phyloP scores from a whole-genome alignment of 2,113 vertebrate genomes.

The Alces alces region DNA sequence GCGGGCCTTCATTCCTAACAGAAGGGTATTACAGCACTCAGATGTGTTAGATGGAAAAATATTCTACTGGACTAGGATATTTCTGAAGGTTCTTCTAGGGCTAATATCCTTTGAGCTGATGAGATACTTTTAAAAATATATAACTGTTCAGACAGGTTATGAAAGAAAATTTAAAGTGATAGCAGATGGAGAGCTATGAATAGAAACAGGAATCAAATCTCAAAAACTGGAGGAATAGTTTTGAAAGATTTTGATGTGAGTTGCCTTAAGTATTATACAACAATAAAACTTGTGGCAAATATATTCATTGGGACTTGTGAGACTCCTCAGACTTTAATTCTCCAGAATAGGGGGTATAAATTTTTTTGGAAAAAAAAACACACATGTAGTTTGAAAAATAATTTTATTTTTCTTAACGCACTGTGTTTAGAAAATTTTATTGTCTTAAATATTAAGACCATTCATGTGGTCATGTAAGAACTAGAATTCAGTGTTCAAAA shows the following conservation, averaged over 20 bases:
- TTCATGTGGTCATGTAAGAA: not conserved
- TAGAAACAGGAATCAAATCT: conserved; percentile 53
- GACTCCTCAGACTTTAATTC: conserved; percentile 4
- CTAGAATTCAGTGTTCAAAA: not conserved
- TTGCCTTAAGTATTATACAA: not conserved
- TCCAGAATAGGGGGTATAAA: not conserved
- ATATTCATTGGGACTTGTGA: not conserved
- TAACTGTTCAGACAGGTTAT: conserved; percentile 46
- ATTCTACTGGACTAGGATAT: not conserved
- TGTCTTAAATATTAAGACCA: not conserved
- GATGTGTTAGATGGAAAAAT: not conserved
- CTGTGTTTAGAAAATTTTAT: not conserved
- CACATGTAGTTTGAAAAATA: not conserved
- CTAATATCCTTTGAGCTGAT: not conserved
- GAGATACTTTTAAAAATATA: not conserved
- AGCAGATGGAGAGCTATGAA: conserved; percentile 48
- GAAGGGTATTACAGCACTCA: not conserved
- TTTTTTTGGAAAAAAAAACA: not conserved
- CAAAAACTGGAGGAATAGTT: conserved; percentile 19
- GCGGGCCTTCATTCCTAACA: too few relatives aligned
- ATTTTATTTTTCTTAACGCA: not conserved
- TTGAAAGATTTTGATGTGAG: conserved; percentile 27
- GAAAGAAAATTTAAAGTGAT: conserved; percentile 17
- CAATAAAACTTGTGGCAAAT: conserved; percentile 28
- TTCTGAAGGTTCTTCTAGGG: not conserved